These are phyloP conservation scores for Orthonychiurus folsomi DNA, from an alignment of 2,888 invertebrate genomes.

Conservation along the genomic window DNA sequence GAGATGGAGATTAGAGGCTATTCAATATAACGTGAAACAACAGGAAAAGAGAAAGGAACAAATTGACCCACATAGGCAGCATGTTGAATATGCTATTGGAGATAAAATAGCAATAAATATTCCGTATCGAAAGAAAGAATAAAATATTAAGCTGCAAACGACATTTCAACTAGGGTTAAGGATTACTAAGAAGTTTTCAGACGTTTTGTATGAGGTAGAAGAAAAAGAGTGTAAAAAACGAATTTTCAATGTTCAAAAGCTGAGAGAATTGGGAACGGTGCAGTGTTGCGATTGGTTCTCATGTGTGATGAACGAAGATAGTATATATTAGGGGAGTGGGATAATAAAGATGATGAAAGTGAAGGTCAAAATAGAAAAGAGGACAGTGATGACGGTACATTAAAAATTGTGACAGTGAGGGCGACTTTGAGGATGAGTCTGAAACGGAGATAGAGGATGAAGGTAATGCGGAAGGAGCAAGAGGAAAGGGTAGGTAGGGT, in stretches of 20 bases:
- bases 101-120: conserved; percentile 6
- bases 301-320: no score
- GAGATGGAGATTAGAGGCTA: background rate
- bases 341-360: no score
- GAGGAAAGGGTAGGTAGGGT: no score
- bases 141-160: background rate
- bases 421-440: no score
- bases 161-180: background rate
- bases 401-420: no score
- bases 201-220: background rate
- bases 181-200: background rate
- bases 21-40: conserved; percentile 4
- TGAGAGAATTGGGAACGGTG: background rate
- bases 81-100: background rate
- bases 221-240: background rate
- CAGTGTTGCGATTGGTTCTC: no score
- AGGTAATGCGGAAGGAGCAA: no score
- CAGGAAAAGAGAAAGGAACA: conserved; percentile 6
- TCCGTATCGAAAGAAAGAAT: background rate
- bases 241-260: background rate
- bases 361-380: no score
- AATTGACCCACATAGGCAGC: background rate
- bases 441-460: no score
- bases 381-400: no score
- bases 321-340: no score